Conservation (phyloP, 2,113 vertebrate species). For the Anoura caudifer region DNA sequence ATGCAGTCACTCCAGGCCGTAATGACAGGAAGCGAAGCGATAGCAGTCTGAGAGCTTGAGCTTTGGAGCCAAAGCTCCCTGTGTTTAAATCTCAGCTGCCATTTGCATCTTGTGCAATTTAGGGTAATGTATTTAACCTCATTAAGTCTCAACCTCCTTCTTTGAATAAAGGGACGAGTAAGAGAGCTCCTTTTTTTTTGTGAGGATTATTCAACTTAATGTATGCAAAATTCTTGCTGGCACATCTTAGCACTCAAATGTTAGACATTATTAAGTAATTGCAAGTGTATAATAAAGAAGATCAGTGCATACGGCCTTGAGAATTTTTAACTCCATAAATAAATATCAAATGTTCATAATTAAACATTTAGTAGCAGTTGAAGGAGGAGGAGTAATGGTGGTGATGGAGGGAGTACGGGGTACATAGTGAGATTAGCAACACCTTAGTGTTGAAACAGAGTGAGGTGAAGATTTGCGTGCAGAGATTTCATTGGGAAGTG, state of each 20-base stretch:
- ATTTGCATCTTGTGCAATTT: neutral
- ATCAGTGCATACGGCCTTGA: neutral
- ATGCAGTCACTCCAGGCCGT: neutral
- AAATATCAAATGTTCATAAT: neutral
- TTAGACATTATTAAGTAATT: neutral
- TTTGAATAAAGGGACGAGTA: neutral
- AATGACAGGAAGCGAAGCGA: neutral
- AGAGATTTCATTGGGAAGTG: neutral
- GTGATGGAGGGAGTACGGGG: neutral
- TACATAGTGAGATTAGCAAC: neutral
- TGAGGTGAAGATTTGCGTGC: neutral
- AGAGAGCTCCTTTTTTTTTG: neutral
- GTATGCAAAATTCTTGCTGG: neutral
- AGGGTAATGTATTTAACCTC: neutral
- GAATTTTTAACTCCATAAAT: neutral
- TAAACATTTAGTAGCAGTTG: neutral
- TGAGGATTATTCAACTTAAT: neutral
- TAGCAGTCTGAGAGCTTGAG: neutral
- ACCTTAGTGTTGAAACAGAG: neutral
- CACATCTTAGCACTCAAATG: neutral
- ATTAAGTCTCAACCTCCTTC: neutral
- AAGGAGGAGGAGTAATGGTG: neutral
- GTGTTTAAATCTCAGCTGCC: neutral
- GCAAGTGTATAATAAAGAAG: neutral
- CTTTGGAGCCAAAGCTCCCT: neutral